Evolutionary conservation across 1,140 invertebrate species (phyloP), one percentile per base, ranked within the genome.

Genomic region (Chrysomallon squamiferum): DNA sequence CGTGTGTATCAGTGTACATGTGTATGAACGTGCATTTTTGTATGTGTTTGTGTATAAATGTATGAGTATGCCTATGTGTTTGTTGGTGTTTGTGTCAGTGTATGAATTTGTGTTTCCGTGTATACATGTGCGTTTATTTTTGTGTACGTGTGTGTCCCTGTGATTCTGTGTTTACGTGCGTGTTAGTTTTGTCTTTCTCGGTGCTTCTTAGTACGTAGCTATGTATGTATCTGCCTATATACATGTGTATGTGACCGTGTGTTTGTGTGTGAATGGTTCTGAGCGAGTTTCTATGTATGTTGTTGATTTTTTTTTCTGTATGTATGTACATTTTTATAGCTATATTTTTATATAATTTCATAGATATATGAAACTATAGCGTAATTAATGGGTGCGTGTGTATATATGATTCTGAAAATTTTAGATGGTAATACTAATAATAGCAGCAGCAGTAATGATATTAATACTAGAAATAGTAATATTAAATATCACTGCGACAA

Each of bases 211-310:
- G 47, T 50, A 27, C n/a, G 47, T 50, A 6, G 7, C 4, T 50
- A n/a, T 50, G 47, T 50, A n/a, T 50, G 47, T 50, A n/a, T 50
- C 5, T 50, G 47, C n/a, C 5, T 50, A n/a, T 50, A n/a, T 50
- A n/a, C n/a, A n/a, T 50, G 47, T 50, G 47, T 50, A n/a, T 50
- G 47, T 50, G 47, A 7, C 5, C n/a, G 47, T 50, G 47, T 50
- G 47, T 20, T 5, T 50, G 47, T 20, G 47, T 50, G 47, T 50
- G 47, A 7, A n/a, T 27, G 18, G 25, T 27, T 27, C n/a, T 20
- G 18, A 27, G 9, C 41, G 41, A 43, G 41, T 9, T n/a, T n/a
- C 9, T 11, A 43, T 43, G 41, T 43, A 9, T 43, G 41, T 43
- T 9, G 41, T n/a, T 11, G 41, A 11, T n/a, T n/a, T n/a, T n/a